Conservation (phyloP, 1,140 invertebrate genomes). For the Steinernema feltiae region DNA sequence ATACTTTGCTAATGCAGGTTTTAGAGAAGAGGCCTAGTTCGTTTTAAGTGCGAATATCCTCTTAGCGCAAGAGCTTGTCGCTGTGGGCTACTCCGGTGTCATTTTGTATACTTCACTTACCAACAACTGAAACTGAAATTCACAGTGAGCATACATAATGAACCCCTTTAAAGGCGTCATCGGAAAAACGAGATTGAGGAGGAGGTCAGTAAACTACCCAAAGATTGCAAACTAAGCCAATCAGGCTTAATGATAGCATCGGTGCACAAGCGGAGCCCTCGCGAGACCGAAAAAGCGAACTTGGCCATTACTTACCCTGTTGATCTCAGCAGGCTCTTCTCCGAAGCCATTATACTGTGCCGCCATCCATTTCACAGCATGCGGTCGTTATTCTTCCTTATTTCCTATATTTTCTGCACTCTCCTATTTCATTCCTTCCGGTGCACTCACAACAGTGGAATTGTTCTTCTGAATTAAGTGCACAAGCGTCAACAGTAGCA, state of each 20-base stretch:
- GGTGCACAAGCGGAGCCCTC: not conserved
- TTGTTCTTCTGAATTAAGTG: too few relatives aligned
- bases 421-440: not conserved
- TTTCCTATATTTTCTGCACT: not conserved
- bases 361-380: not conserved
- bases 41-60: not conserved
- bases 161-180: not conserved
- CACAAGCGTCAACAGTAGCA: too few relatives aligned
- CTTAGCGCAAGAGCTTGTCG: not conserved
- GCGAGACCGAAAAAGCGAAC: slow-evolving; percentile 2
- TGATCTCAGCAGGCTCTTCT: not conserved
- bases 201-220: not conserved
- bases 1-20: not conserved
- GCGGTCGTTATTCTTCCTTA: not conserved
- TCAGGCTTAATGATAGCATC: slow-evolving; percentile 2
- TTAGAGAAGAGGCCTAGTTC: not conserved
- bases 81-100: too few relatives aligned
- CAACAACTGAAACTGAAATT: too few relatives aligned
- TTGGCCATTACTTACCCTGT: not conserved
- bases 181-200: not conserved
- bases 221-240: slow-evolving; percentile 11
- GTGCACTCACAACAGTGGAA: not conserved
- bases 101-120: too few relatives aligned
- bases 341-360: not conserved
- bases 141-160: too few relatives aligned